A percentile compares a stretch with the other conserved stretches of the same genome.
phyloP scores from a whole-genome alignment of 2,797 vertebrate species.

The Sylvilagus floridanus region DNA sequence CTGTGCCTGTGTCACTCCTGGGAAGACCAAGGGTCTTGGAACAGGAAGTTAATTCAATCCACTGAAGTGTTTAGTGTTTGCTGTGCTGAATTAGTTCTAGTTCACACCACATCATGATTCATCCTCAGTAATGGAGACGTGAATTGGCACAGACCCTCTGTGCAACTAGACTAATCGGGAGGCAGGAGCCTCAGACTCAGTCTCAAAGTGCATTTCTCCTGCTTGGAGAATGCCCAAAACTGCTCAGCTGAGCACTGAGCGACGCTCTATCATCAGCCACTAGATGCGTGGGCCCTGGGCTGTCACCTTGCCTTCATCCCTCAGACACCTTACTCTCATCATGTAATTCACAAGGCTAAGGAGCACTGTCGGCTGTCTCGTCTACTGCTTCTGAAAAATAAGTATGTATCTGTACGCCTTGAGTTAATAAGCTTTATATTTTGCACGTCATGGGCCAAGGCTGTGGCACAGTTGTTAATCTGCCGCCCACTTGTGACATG shows the following conservation, averaged over 20 bases:
- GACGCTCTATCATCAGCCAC: too few species aligned
- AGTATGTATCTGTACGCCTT: neutral
- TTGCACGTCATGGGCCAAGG: too few species aligned
- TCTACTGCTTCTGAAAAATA: neutral
- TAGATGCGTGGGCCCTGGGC: neutral
- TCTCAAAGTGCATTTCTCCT: neutral
- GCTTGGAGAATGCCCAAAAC: neutral
- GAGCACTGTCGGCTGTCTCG: neutral
- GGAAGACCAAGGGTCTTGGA: neutral
- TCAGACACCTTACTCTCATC: neutral
- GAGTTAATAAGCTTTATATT: neutral
- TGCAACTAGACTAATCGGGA: neutral
- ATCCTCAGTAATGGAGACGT: neutral
- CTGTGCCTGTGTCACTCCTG: neutral
- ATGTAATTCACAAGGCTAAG: neutral
- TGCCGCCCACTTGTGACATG: too few species aligned
- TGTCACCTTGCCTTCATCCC: neutral
- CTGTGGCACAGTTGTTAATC: too few species aligned
- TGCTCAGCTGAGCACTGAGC: neutral
- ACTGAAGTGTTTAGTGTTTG: neutral
- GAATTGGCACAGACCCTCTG: neutral
- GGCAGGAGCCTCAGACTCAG: neutral
- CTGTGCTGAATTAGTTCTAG: slow-evolving; percentile 33
- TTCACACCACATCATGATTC: slow-evolving; percentile 7
- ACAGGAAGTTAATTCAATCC: neutral